Base-by-base conservation (phyloP, 1,140 invertebrate species). In the Phenacoccus solenopsis region DNA sequence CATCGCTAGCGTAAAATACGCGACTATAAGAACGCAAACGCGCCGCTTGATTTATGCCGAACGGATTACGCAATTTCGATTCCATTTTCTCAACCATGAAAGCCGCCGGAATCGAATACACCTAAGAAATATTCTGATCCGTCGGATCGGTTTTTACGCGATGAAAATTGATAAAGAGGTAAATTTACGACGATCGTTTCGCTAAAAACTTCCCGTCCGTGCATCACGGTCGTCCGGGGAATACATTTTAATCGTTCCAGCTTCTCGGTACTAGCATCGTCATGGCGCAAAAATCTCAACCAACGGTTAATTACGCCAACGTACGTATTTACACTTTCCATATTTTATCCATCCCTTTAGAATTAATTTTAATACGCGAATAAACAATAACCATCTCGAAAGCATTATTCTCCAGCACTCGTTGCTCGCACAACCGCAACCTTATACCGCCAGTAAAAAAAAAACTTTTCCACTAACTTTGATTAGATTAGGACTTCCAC, bases 61-160 rank as follows among this genome's bases (percentile, higher is more conserved):
- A 49, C 38, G 38, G 38, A 49, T 49, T 49, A 49, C 38, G 38
- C 38, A 49, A 49, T 49, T 49, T 49, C 38, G 38, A 49, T 49
- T 49, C 20, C 38, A 49, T 49, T 49, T 49, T 49, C 38, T 49
- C 38, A 10, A n/a, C 38, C 38, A n/a, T n/a, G 38, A 49, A 5
- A n/a, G 30, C 30, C 30, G 30, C 30, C 30, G 13, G 16, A n/a
- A n/a, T n/a, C n/a, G n/a, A n/a, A n/a, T n/a, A n/a, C n/a, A n/a
- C n/a, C n/a, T n/a, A n/a, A n/a, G n/a, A n/a, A n/a, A n/a, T n/a
- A n/a, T n/a, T n/a, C n/a, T n/a, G n/a, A n/a, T n/a, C n/a, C n/a
- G n/a, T 5, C 3, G 38, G 16, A n/a, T 10, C 13, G 38, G 5
- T 49, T 49, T 49, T 49, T 49, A 49, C 20, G 38, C 38, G 38